Conservation (phyloP, 2,113 vertebrate genomes). For the Nycticorax nycticorax region DNA sequence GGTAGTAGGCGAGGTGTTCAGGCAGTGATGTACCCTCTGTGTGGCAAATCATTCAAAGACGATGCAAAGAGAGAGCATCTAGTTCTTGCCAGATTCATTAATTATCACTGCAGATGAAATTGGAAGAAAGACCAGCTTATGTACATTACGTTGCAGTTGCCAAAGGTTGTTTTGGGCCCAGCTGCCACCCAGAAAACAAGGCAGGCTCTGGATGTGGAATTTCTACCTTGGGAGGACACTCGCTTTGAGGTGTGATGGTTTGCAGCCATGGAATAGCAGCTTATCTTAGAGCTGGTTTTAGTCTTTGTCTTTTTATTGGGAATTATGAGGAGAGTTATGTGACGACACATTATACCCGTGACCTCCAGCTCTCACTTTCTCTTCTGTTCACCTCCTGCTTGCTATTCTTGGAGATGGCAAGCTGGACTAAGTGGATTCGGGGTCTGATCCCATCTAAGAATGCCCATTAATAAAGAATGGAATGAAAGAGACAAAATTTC, state of each 20-base stretch:
- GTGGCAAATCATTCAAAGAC: conserved; percentile 54
- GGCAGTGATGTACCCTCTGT: conserved; percentile 34
- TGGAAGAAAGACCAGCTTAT: neutral
- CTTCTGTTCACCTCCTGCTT: neutral
- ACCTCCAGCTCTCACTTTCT: neutral
- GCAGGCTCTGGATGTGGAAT: neutral
- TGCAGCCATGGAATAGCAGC: neutral
- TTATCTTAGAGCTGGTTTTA: neutral
- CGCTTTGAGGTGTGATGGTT: neutral
- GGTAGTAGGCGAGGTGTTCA: conserved; percentile 45
- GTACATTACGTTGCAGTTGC: neutral
- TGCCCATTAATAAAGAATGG: neutral
- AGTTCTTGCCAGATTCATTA: conserved; percentile 54
- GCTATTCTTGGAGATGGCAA: neutral
- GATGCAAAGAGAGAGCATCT: neutral
- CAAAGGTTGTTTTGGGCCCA: conserved; percentile 10
- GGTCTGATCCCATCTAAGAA: neutral
- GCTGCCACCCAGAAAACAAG: neutral
- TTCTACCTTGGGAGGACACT: neutral
- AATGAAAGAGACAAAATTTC: neutral
- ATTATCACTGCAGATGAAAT: conserved; percentile 2
- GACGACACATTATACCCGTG: neutral
- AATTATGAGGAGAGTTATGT: neutral
- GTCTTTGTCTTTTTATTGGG: neutral
- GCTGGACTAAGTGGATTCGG: neutral